Evolutionary conservation across 2,113 vertebrate genomes (phyloP).

Genomic region (Edolisoma coerulescens): DNA sequence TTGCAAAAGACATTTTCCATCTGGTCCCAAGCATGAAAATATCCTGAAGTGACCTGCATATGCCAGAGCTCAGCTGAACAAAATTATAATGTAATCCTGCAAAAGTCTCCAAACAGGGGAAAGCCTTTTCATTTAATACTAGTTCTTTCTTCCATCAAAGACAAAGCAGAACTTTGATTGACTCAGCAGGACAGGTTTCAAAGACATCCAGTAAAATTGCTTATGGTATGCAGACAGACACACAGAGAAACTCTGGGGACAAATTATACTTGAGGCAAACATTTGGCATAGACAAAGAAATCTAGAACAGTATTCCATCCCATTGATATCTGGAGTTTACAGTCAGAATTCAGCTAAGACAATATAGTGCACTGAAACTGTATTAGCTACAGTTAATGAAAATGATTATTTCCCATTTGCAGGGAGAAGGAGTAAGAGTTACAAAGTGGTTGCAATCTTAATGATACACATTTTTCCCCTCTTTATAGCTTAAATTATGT

Average conservation of each 20-base stretch:
- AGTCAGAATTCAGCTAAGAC: background rate
- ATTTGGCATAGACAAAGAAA: background rate
- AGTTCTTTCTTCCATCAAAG: background rate
- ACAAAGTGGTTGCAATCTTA: background rate
- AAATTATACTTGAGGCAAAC: background rate
- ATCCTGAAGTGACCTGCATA: constrained; percentile 54
- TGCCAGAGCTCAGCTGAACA: background rate
- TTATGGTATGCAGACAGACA: background rate
- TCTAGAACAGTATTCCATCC: background rate
- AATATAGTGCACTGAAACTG: background rate
- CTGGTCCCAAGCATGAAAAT: constrained; percentile 50
- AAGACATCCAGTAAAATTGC: background rate
- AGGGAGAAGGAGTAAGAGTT: background rate
- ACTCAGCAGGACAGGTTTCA: background rate
- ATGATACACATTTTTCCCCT: background rate
- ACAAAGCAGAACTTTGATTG: background rate
- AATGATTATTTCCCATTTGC: background rate
- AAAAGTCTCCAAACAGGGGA: background rate
- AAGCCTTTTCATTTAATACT: background rate
- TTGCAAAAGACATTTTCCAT: constrained; percentile 59
- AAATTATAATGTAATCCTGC: background rate
- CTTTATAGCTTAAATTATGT: background rate
- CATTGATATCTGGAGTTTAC: background rate
- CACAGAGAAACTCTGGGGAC: background rate
- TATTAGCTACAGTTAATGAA: background rate